Conservation (phyloP, 2,797 vertebrate species). For the Nyctalus aviator region DNA sequence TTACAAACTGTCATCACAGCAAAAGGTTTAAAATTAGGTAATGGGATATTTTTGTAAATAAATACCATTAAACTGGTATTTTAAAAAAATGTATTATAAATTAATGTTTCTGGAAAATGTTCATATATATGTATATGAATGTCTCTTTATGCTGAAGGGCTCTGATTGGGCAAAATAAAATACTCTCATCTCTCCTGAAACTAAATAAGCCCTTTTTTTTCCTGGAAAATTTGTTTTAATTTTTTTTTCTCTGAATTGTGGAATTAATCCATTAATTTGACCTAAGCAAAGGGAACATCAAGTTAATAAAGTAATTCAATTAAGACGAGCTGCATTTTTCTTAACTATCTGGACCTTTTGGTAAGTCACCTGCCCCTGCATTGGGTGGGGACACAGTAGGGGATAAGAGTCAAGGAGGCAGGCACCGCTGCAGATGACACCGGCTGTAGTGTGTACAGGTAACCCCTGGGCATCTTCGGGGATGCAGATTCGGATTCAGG, state of each 20-base stretch:
- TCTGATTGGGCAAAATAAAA: constrained; percentile 92
- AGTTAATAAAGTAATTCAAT: constrained; percentile 8
- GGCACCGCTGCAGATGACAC: too few species aligned
- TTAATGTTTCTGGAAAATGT: constrained; percentile 89
- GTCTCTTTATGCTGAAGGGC: constrained; percentile 91
- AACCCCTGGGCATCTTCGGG: neutral
- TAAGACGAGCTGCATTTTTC: neutral
- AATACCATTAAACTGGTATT: constrained; percentile 90
- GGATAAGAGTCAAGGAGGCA: neutral
- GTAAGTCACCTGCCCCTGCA: neutral
- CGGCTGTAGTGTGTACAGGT: neutral
- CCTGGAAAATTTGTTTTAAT: constrained; percentile 72
- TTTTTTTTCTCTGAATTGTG: constrained; percentile 68
- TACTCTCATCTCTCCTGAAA: constrained; percentile 89
- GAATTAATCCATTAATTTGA: constrained; percentile 44
- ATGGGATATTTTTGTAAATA: constrained; percentile 92
- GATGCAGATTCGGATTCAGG: neutral
- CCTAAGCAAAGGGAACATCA: constrained; percentile 33
- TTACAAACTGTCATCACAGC: constrained; percentile 87
- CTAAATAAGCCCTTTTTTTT: constrained; percentile 80
- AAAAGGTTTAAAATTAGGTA: constrained; percentile 87
- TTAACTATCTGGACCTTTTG: neutral
- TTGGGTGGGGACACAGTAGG: neutral
- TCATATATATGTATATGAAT: constrained; percentile 91
- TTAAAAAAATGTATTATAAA: constrained; percentile 89